These are phyloP conservation scores for Epicampocera succincta DNA, from an alignment of 2,888 invertebrate genomes.

Conservation along the genomic window DNA sequence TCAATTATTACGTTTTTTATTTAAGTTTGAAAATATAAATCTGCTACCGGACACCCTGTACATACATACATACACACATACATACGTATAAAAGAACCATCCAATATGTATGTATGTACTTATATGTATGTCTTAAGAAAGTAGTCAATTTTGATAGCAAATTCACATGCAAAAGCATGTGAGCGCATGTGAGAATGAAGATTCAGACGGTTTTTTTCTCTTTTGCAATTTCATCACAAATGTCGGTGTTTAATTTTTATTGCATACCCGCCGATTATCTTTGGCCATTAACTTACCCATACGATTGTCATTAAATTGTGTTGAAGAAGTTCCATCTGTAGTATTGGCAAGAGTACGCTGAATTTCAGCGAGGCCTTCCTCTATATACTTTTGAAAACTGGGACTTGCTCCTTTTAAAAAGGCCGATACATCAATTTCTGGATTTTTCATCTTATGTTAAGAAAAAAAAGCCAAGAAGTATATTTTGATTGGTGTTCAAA, in stretches of 20 bases:
- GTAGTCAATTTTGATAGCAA: too few species aligned
- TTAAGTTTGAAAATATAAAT: too few species aligned
- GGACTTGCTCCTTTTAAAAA: slow-evolving; percentile 81
- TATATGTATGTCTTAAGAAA: too few species aligned
- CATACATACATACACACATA: too few species aligned
- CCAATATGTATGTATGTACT: too few species aligned
- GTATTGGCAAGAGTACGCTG: slow-evolving; percentile 72
- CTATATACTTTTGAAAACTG: slow-evolving; percentile 81
- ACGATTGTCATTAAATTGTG: slow-evolving; percentile 69
- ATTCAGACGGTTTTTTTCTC: too few species aligned
- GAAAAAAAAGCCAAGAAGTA: not conserved
- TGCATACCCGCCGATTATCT: not conserved
- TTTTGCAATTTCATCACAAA: slow-evolving; percentile 8
- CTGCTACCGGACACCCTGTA: too few species aligned
- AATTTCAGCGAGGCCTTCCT: slow-evolving; percentile 81
- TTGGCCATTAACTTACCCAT: slow-evolving; percentile 62
- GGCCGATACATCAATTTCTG: slow-evolving; percentile 80
- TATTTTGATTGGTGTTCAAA: not conserved
- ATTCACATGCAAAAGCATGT: too few species aligned
- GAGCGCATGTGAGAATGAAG: too few species aligned
- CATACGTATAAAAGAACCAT: too few species aligned
- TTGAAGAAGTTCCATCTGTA: slow-evolving; percentile 41
- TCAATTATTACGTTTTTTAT: too few species aligned
- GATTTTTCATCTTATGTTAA: slow-evolving; percentile 78
- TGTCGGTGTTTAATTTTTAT: not conserved